A percentile compares a stretch with the other conserved stretches of the same genome.
Conservation (phyloP, 2,113 vertebrate species). For the Reinhardtius hippoglossoides region DNA sequence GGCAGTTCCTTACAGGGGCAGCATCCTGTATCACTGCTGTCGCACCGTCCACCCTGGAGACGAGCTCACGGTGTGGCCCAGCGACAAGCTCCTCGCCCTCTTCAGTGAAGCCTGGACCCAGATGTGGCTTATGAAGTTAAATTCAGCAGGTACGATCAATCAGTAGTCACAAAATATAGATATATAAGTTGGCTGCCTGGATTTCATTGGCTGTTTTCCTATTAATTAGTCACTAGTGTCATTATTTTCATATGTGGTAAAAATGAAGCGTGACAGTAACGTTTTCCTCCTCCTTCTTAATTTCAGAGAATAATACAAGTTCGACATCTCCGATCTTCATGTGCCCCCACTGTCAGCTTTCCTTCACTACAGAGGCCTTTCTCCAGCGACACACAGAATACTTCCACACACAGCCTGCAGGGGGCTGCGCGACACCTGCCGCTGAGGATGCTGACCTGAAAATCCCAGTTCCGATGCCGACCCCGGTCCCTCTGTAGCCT, state of each 20-base stretch:
- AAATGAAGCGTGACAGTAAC: neutral
- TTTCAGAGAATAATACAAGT: constrained; percentile 48
- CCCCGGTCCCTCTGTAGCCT: neutral
- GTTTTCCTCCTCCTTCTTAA: neutral
- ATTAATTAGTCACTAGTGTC: too few species aligned
- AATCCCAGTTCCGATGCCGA: neutral
- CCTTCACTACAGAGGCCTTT: constrained; percentile 80
- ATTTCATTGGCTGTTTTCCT: neutral
- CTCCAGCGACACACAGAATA: constrained; percentile 72
- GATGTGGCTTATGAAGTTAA: constrained; percentile 75
- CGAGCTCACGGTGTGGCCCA: constrained; percentile 82
- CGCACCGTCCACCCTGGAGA: constrained; percentile 75
- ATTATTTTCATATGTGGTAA: too few species aligned
- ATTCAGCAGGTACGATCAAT: constrained; percentile 60
- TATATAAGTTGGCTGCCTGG: neutral
- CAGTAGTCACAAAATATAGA: neutral
- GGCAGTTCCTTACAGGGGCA: constrained; percentile 79
- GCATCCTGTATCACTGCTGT: constrained; percentile 81
- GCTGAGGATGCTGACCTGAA: constrained; percentile 21
- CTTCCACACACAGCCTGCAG: constrained; percentile 56
- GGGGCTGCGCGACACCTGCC: neutral
- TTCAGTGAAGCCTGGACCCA: constrained; percentile 76
- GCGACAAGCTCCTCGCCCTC: constrained; percentile 64
- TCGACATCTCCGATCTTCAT: constrained; percentile 55
- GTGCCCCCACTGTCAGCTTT: constrained; percentile 76